phyloP scores from a whole-genome alignment of 2,888 invertebrate species.

The Anorthoa munda region DNA sequence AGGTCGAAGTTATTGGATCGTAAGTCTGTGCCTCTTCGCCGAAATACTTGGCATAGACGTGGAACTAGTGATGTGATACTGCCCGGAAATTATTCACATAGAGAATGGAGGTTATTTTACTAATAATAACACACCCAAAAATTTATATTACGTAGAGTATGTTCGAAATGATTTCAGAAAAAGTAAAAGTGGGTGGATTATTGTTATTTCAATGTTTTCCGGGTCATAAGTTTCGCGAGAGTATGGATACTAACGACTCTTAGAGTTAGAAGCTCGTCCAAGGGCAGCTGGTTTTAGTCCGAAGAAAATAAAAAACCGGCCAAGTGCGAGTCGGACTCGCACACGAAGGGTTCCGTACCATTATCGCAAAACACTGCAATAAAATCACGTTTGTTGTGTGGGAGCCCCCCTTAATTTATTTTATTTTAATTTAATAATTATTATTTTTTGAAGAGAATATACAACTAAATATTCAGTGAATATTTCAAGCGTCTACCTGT shows the following conservation, averaged over 20 bases:
- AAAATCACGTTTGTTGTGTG: no score
- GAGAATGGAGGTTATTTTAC: neutral
- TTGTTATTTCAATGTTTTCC: conserved; percentile 1
- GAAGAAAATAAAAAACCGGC: no score
- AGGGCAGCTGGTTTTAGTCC: neutral
- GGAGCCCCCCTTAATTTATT: no score
- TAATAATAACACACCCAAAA: neutral
- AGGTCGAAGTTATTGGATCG: conserved; percentile 3
- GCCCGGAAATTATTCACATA: neutral
- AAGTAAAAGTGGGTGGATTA: neutral
- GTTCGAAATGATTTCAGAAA: neutral
- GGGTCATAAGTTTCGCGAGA: neutral
- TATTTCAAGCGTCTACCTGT: no score
- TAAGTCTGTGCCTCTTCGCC: conserved; percentile 1
- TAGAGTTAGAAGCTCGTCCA: no score
- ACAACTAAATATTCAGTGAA: no score
- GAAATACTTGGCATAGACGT: neutral
- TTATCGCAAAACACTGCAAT: no score
- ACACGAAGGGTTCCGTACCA: no score
- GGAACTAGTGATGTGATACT: neutral
- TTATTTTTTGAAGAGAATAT: no score
- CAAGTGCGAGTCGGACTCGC: no score
- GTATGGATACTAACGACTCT: neutral
- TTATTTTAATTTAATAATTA: no score
- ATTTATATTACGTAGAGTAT: neutral